Evolutionary conservation across 2,113 vertebrate species (phyloP).

Genomic region (Sebastes schlegelii): DNA sequence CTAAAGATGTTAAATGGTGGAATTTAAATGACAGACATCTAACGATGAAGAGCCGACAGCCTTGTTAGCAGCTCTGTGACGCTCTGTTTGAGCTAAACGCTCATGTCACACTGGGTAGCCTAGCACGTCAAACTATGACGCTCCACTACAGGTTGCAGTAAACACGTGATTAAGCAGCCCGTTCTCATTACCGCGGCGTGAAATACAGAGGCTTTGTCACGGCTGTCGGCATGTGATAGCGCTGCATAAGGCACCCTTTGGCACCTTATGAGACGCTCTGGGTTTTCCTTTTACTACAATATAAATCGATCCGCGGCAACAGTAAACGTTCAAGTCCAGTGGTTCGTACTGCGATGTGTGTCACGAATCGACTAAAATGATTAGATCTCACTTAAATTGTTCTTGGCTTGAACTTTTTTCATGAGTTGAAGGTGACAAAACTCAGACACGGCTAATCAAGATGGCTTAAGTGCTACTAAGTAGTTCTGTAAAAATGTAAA

Average conservation of each 20-base stretch:
- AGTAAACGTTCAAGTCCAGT: neutral
- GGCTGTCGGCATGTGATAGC: too few relatives aligned
- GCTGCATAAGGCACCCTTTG: too few relatives aligned
- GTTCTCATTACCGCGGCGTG: too few relatives aligned
- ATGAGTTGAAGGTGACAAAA: constrained; percentile 19
- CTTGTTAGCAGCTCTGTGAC: neutral
- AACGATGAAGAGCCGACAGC: neutral
- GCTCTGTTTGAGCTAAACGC: neutral
- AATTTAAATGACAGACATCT: neutral
- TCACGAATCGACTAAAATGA: neutral
- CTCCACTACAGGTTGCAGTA: too few relatives aligned
- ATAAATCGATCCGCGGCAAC: too few relatives aligned
- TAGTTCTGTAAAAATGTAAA: neutral
- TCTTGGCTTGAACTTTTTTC: constrained; percentile 3
- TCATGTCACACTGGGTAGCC: neutral
- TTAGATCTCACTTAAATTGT: neutral
- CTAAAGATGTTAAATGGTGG: neutral
- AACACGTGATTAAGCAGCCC: too few relatives aligned
- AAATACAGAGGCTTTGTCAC: too few relatives aligned
- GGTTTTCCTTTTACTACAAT: too few relatives aligned
- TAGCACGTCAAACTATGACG: too few relatives aligned
- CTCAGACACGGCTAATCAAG: neutral
- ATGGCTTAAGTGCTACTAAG: neutral
- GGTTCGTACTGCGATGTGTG: neutral
- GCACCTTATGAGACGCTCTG: too few relatives aligned